Percentiles rank a stretch among this genome's conserved stretches.
Conservation (phyloP, 2,113 vertebrate species). For the human (Homo sapiens) region DNA sequence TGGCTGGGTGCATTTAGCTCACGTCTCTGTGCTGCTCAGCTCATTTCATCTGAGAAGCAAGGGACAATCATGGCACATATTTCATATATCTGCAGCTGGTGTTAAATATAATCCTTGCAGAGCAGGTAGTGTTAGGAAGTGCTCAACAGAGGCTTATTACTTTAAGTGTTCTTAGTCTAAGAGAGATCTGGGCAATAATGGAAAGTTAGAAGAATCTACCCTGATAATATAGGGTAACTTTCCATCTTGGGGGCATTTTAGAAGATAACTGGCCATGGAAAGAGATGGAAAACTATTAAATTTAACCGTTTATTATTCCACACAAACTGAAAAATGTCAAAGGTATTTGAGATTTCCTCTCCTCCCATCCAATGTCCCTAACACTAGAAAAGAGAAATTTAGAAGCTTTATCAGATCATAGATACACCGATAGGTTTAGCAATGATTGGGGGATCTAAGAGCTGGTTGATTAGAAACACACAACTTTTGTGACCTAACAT, state of each 20-base stretch:
- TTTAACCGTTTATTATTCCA: not conserved
- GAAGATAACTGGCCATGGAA: not conserved
- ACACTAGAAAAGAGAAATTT: not conserved
- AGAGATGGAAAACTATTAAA: not conserved
- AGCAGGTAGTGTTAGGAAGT: not conserved
- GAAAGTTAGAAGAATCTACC: not conserved
- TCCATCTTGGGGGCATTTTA: not conserved
- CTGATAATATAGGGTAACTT: not conserved
- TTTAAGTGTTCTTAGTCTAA: not conserved
- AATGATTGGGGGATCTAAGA: not conserved
- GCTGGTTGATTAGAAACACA: not conserved
- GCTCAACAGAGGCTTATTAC: not conserved
- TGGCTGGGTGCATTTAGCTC: not conserved
- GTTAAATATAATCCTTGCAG: not conserved
- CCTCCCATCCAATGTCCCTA: not conserved
- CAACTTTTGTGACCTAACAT: not conserved
- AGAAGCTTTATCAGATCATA: not conserved
- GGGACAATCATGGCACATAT: too few species aligned
- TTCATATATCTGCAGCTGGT: not conserved
- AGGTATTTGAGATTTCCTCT: not conserved
- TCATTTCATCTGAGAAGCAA: not conserved
- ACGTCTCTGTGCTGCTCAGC: not conserved
- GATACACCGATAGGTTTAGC: not conserved
- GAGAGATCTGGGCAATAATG: not conserved
- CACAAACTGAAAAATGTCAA: not conserved